A percentile compares a stretch with the other conserved stretches of the same genome.
Conservation (phyloP, 2,113 vertebrate genomes). For the Ammodytes dubius region DNA sequence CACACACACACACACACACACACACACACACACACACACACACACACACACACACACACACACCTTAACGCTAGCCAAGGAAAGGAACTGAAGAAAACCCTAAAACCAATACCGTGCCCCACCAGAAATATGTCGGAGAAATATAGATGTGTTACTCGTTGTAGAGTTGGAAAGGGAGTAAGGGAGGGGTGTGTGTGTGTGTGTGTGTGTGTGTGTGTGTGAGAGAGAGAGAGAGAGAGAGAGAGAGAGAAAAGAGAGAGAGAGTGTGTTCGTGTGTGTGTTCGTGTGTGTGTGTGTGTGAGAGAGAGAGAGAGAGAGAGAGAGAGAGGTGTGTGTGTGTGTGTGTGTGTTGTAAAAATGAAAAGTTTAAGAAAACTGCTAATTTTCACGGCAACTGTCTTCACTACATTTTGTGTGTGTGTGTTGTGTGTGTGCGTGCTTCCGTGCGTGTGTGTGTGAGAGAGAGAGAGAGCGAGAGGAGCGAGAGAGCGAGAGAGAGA, state of each 20-base stretch:
- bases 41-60: too few relatives aligned
- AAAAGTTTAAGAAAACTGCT: too few relatives aligned
- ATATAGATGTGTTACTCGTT: slow-evolving; percentile 87
- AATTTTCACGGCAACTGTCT: too few relatives aligned
- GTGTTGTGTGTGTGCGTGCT: too few relatives aligned
- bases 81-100: slow-evolving; percentile 88
- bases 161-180: slow-evolving; percentile 67
- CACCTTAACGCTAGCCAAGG: slow-evolving; percentile 86
- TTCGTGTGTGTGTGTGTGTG: not conserved
- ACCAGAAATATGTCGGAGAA: slow-evolving; percentile 59
- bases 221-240: not conserved
- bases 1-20: too few relatives aligned
- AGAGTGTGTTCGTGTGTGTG: slow-evolving; percentile 14
- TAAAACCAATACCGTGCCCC: slow-evolving; percentile 17
- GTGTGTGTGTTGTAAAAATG: too few relatives aligned
- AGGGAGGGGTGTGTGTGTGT: not conserved
- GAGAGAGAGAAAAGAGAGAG: slow-evolving; percentile 24
- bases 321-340: too few relatives aligned
- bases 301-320: not conserved
- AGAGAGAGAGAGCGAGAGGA: not conserved
- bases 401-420: too few relatives aligned
- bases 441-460: too few relatives aligned
- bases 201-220: not conserved
- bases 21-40: too few relatives aligned
- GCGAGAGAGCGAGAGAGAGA: slow-evolving; percentile 2